Percentiles rank a stretch among this genome's conserved stretches.
Conservation (phyloP, 2,113 vertebrate species). For the Planiliza haematocheilus region DNA sequence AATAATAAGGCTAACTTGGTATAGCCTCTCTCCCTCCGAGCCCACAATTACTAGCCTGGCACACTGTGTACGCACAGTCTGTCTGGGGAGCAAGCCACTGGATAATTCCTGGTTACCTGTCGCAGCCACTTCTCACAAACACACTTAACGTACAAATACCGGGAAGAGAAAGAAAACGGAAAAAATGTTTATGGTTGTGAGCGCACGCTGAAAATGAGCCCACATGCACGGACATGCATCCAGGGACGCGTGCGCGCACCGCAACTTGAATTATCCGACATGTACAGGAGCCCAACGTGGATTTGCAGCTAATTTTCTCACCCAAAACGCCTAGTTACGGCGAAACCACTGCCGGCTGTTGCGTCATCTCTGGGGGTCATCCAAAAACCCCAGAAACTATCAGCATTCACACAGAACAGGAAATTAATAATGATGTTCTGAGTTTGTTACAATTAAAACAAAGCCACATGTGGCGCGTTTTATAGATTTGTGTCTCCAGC, state of each 20-base stretch:
- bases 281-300: constrained; percentile 35
- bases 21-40: constrained; percentile 77
- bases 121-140: constrained; percentile 75
- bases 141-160: constrained; percentile 62
- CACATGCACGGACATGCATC: constrained; percentile 26
- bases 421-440: constrained; percentile 44
- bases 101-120: constrained; percentile 84
- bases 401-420: constrained; percentile 39
- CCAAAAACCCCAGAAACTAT: constrained; percentile 24
- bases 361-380: constrained; percentile 48
- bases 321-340: constrained; percentile 41
- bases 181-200: constrained; percentile 22
- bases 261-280: constrained; percentile 43
- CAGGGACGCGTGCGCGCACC: constrained; percentile 22
- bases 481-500: constrained; percentile 23
- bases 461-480: constrained; percentile 27
- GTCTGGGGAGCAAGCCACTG: constrained; percentile 81
- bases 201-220: constrained; percentile 2
- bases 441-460: constrained; percentile 50
- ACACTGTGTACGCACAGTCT: constrained; percentile 78
- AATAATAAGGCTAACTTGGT: constrained; percentile 83
- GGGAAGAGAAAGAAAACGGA: no score
- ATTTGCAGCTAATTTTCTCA: constrained; percentile 59
- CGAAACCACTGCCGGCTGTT: constrained; percentile 47
- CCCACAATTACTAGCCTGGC: constrained; percentile 83